A percentile compares a stretch with the other conserved stretches of the same genome.
Conservation (phyloP, 2,113 vertebrate species). For the Quiscalus mexicanus region DNA sequence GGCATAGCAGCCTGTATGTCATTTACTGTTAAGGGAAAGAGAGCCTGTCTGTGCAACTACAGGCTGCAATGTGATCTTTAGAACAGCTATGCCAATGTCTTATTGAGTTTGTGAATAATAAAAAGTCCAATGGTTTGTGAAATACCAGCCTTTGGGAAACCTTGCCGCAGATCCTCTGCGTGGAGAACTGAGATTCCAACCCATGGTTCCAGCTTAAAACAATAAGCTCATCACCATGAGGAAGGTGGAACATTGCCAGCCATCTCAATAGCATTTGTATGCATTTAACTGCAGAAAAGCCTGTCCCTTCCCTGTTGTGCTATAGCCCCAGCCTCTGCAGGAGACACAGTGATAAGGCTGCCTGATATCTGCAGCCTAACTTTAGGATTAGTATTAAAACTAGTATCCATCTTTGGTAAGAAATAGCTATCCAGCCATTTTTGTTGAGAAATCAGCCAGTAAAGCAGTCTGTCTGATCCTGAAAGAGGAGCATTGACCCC, state of each 20-base stretch:
- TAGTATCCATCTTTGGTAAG: background rate
- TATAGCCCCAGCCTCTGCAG: background rate
- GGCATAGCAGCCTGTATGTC: background rate
- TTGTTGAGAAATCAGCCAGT: background rate
- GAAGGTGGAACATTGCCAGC: background rate
- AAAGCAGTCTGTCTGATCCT: background rate
- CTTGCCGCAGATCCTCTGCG: background rate
- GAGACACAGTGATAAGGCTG: background rate
- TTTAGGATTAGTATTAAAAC: background rate
- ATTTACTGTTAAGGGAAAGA: background rate
- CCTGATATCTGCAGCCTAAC: background rate
- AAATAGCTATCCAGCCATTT: background rate
- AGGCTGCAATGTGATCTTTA: background rate
- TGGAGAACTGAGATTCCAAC: background rate
- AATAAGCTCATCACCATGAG: background rate
- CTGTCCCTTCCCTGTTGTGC: rapidly evolving
- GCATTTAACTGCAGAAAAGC: background rate
- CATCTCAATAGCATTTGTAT: background rate
- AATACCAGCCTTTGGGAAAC: background rate
- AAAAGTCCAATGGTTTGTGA: background rate
- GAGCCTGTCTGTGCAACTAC: background rate
- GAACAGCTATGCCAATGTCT: background rate
- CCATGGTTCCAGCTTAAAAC: background rate
- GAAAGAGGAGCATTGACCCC: background rate
- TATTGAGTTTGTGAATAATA: background rate